phyloP scores from a whole-genome alignment of 1,140 invertebrate species.

The Aleiodes sp. region DNA sequence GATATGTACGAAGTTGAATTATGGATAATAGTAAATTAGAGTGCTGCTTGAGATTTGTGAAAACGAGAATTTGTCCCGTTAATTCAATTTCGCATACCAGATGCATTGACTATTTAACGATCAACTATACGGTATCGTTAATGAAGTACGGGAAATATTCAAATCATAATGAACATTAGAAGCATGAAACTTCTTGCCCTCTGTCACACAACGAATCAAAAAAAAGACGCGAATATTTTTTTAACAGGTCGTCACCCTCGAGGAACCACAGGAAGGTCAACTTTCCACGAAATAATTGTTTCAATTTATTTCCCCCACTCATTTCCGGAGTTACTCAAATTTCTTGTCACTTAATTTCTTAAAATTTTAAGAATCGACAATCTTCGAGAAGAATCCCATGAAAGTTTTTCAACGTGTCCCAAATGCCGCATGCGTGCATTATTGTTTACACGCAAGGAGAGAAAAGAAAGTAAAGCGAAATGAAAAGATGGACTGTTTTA shows the following conservation, averaged over 20 bases:
- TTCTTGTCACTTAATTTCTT: too few species aligned
- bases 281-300: not conserved
- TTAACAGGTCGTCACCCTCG: not conserved
- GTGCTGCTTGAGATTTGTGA: not conserved
- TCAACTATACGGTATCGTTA: not conserved
- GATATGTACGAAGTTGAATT: not conserved
- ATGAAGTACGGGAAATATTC: not conserved
- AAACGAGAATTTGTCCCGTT: constrained; percentile 23
- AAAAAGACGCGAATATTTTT: not conserved
- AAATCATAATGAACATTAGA: not conserved
- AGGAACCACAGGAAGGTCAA: not conserved
- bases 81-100: constrained; percentile 6
- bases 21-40: constrained; percentile 2
- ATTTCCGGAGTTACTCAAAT: too few species aligned
- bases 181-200: not conserved
- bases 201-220: not conserved
- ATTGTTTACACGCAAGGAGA: constrained; percentile 20
- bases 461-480: constrained; percentile 33
- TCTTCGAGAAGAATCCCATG: not conserved
- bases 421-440: not conserved
- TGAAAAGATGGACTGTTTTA: constrained; percentile 10
- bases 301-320: not conserved
- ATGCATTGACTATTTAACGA: not conserved
- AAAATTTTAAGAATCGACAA: not conserved
- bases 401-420: not conserved